A percentile compares a stretch with the other conserved stretches of the same genome.
Conservation (phyloP, 2,113 vertebrate genomes). For the Heloderma charlesbogerti region DNA sequence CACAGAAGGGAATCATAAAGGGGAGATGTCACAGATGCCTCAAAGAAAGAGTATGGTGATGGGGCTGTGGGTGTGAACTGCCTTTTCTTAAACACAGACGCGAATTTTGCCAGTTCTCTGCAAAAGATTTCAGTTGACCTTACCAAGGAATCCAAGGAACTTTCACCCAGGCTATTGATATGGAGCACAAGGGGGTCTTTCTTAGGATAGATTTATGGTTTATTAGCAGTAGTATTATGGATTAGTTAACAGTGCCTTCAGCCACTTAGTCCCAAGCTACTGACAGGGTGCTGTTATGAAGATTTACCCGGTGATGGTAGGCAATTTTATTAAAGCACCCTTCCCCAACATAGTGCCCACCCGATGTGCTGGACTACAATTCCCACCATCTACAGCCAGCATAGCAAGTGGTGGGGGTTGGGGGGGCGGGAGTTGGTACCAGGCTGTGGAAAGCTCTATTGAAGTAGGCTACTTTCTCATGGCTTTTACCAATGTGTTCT, state of each 20-base stretch:
- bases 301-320: not conserved
- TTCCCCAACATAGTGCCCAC: too few species aligned
- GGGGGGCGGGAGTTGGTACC: too few species aligned
- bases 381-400: too few species aligned
- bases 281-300: too few species aligned
- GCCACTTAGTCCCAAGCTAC: too few species aligned
- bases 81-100: not conserved
- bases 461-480: not conserved
- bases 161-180: not conserved
- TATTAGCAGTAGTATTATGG: not conserved
- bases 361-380: too few species aligned
- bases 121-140: not conserved
- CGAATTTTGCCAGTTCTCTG: not conserved
- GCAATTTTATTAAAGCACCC: not conserved
- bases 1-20: not conserved
- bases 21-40: not conserved
- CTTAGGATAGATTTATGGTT: too few species aligned
- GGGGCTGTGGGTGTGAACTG: not conserved
- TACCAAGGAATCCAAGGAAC: too few species aligned
- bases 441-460: too few species aligned
- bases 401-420: too few species aligned
- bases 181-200: not conserved
- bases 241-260: too few species aligned
- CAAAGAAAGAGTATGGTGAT: not conserved
- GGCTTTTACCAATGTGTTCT: too few species aligned